phyloP scores from a whole-genome alignment of 1,140 invertebrate species.

The Pseudomyrmex cubaensis region DNA sequence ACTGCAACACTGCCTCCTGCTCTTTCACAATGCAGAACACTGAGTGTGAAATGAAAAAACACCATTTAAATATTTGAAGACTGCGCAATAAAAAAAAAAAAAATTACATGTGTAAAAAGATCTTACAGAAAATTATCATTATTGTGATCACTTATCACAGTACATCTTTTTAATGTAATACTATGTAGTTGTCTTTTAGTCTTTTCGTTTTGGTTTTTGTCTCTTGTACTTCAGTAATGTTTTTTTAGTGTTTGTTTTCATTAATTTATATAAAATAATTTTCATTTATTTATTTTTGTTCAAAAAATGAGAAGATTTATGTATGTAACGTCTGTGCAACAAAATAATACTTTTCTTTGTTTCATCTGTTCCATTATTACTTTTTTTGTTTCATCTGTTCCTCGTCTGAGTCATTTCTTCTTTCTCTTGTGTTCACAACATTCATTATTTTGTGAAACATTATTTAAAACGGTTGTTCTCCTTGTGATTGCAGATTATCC shows the following conservation, averaged over 20 bases:
- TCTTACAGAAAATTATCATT: neutral
- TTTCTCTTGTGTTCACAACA: constrained; percentile 19
- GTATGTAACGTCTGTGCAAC: no score
- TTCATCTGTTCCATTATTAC: no score
- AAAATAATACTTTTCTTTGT: neutral
- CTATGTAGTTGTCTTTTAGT: neutral
- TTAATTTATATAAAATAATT: no score
- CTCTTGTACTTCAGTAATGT: neutral
- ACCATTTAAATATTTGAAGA: neutral
- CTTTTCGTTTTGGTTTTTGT: neutral
- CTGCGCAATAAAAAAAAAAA: neutral
- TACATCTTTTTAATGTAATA: neutral
- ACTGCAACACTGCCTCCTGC: constrained; percentile 77
- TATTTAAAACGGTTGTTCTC: constrained; percentile 30
- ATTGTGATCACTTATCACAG: neutral
- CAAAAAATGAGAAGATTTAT: no score
- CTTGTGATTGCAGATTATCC: constrained; percentile 81
- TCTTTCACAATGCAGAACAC: constrained; percentile 55
- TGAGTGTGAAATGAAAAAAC: neutral
- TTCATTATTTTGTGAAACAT: neutral
- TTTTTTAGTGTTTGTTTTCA: no score
- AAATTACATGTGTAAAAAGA: neutral
- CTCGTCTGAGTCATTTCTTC: constrained; percentile 67
- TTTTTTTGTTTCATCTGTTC: constrained; percentile 58
- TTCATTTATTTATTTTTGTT: no score